Conservation (phyloP, 2,888 invertebrate species). For the Osmoderma eremita region DNA sequence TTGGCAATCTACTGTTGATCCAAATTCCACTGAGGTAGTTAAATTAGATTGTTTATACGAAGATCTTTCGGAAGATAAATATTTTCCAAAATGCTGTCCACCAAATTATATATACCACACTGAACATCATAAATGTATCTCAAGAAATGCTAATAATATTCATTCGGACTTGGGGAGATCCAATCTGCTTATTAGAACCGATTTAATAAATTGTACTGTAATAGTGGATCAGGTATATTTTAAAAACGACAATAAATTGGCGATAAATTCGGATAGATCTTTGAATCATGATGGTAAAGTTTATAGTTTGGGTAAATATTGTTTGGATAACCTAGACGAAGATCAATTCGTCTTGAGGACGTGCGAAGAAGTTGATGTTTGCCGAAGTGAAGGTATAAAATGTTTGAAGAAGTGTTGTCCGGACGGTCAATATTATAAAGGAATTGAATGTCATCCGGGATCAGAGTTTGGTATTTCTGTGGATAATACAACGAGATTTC, state of each 20-base stretch:
- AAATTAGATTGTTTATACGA: conserved; percentile 17
- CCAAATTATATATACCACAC: conserved; percentile 8
- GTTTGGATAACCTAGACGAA: conserved; percentile 16
- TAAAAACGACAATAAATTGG: background rate
- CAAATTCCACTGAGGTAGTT: conserved; percentile 5
- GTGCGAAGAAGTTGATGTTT: conserved; percentile 23
- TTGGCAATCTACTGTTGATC: conserved; percentile 9
- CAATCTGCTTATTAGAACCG: conserved; percentile 22
- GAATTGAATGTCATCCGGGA: conserved; percentile 15
- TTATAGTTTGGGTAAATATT: conserved; percentile 12
- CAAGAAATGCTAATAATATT: conserved; percentile 8
- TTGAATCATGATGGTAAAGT: background rate
- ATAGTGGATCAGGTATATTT: conserved; percentile 7
- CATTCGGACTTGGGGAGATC: background rate
- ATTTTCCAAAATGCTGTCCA: conserved; percentile 32
- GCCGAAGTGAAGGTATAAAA: background rate
- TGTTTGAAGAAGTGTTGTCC: conserved; percentile 36
- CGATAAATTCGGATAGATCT: conserved; percentile 7
- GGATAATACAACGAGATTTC: conserved; percentile 23
- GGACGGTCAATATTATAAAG: conserved; percentile 26
- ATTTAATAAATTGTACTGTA: conserved; percentile 13
- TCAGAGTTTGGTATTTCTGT: conserved; percentile 25
- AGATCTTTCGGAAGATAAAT: conserved; percentile 15
- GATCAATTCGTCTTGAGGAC: conserved; percentile 11
- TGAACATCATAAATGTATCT: conserved; percentile 16